A percentile compares a stretch with the other conserved stretches of the same genome.
These are phyloP conservation scores for Tokudaia muenninki DNA, from an alignment of 2,797 vertebrate genomes.

Conservation along the genomic window DNA sequence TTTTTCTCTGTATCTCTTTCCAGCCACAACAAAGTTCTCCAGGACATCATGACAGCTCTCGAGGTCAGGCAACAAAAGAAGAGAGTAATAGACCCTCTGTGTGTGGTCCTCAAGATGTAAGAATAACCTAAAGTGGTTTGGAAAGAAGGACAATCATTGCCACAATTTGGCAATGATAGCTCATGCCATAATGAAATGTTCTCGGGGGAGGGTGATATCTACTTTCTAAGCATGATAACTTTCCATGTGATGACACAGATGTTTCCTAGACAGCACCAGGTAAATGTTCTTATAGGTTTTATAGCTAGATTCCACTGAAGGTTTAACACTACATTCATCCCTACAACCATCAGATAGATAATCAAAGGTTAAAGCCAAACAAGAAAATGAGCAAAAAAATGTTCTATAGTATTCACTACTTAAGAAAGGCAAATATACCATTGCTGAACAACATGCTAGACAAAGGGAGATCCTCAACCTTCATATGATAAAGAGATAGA, in stretches of 20 bases:
- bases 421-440: background rate
- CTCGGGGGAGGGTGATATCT: background rate
- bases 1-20: background rate
- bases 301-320: background rate
- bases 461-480: no score
- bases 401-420: background rate
- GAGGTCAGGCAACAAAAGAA: slow-evolving; percentile 73
- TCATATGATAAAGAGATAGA: background rate
- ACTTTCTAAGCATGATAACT: background rate
- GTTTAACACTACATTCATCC: background rate
- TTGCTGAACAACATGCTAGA: background rate
- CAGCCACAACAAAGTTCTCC: slow-evolving; percentile 71
- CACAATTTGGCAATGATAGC: background rate
- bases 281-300: background rate
- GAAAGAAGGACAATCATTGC: fast-evolving
- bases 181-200: background rate
- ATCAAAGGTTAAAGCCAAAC: background rate
- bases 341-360: background rate
- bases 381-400: background rate
- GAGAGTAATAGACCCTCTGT: slow-evolving; percentile 79
- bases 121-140: slow-evolving; percentile 60
- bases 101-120: slow-evolving; percentile 87
- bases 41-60: slow-evolving; percentile 76
- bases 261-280: background rate
- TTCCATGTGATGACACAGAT: slow-evolving; percentile 25